Conservation (phyloP, 2,113 vertebrate species). For the Tringa solitaria region DNA sequence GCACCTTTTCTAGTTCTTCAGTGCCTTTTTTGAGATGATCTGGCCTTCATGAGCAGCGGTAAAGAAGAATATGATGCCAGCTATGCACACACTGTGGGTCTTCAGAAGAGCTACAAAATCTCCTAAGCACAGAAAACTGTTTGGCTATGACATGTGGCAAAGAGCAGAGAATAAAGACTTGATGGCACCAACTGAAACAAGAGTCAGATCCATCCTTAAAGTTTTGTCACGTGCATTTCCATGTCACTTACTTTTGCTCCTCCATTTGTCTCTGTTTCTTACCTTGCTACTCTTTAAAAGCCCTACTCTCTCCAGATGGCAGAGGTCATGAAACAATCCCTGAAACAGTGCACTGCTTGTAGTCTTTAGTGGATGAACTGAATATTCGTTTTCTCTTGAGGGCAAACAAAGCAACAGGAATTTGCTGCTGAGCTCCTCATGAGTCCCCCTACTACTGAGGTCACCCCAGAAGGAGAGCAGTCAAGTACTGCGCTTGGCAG, state of each 20-base stretch:
- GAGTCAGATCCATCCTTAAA: rapidly evolving
- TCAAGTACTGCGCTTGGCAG: rapidly evolving
- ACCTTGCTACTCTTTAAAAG: background rate
- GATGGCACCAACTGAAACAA: background rate
- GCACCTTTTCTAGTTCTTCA: background rate
- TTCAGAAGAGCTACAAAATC: background rate
- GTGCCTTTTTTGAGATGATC: background rate
- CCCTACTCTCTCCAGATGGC: background rate
- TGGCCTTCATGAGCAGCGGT: background rate
- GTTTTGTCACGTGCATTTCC: background rate
- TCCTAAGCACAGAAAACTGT: background rate
- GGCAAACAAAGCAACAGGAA: background rate
- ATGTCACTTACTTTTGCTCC: background rate
- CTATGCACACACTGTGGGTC: background rate
- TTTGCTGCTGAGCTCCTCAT: background rate
- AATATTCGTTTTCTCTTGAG: background rate
- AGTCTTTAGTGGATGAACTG: background rate
- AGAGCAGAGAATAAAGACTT: background rate
- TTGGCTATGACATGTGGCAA: background rate
- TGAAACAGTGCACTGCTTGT: background rate
- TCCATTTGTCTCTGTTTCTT: background rate
- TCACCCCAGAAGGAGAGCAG: rapidly evolving
- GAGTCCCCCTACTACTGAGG: background rate
- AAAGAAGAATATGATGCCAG: background rate
- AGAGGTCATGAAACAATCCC: background rate